A percentile compares a stretch with the other conserved stretches of the same genome.
Evolutionary conservation across 2,888 invertebrate genomes (phyloP).

Genomic region (Drosophila putrida): DNA sequence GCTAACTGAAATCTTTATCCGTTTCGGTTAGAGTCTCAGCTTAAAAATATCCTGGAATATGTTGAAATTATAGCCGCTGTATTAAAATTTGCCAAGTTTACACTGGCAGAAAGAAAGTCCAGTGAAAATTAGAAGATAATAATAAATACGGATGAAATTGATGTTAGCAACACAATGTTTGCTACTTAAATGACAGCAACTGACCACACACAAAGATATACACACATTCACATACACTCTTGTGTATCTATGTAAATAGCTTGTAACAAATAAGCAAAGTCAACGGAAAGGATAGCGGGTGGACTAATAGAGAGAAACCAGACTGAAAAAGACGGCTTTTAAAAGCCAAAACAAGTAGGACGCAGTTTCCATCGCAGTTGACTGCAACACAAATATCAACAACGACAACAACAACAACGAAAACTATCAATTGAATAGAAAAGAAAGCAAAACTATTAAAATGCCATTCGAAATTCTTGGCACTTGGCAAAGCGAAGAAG

Average conservation of each 20-base stretch:
- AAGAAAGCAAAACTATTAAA: constrained; percentile 67
- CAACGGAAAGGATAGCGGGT: constrained; percentile 10
- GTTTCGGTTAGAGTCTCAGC: too few species aligned
- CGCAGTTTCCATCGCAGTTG: constrained; percentile 28
- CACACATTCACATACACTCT: not conserved
- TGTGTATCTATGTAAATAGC: constrained; percentile 3
- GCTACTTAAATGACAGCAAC: constrained; percentile 31
- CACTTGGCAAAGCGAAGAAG: constrained; percentile 43
- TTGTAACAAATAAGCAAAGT: constrained; percentile 36
- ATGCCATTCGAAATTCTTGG: constrained; percentile 71
- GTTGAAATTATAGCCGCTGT: constrained; percentile 44
- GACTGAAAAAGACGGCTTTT: constrained; percentile 4
- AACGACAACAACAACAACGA: not conserved
- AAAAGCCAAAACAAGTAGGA: constrained; percentile 39
- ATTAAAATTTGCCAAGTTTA: constrained; percentile 36
- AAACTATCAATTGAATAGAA: constrained; percentile 14
- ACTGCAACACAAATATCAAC: constrained; percentile 26
- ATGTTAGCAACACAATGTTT: constrained; percentile 8
- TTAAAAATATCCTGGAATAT: constrained; percentile 40
- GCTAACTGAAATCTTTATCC: too few species aligned
- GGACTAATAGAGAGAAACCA: not conserved
- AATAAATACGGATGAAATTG: too few species aligned
- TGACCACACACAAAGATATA: constrained; percentile 21
- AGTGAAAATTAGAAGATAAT: too few species aligned
- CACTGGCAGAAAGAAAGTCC: not conserved